Base-by-base conservation (phyloP, 2,888 invertebrate genomes). In the Diogma glabrata region DNA sequence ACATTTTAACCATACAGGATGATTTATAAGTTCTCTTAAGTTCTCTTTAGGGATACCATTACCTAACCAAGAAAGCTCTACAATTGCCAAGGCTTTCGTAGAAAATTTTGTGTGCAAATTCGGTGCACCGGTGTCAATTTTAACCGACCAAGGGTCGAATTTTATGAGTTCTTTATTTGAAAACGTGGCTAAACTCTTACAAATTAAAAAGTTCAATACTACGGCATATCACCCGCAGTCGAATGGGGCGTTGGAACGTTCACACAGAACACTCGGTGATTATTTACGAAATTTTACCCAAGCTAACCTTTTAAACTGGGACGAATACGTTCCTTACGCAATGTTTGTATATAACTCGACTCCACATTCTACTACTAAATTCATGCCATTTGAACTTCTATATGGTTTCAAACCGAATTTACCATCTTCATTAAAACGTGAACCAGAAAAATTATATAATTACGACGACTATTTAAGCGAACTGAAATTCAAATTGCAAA, bases 11-110 rank as follows among this genome's bases (percentile, higher is more conserved):
- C 0, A 16, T 63, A 3, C 62, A 64, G 56, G 62, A 65, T 46
- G 62, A 64, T 52, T 49, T 63, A 10, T 60, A n/a, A n/a, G n/a
- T n/a, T n/a, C n/a, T n/a, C n/a, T 63, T 0, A 65, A 66, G 59
- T 66, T 57, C 53, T 59, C 60, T 9, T 53, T 58, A 52, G 63
- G 63, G 9, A 56, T 54, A 33, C 51, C 63, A 0, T 54, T 67
- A 7, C 59, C 57, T 4, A 62, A 65, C 57, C 60, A 51, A 22
- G 51, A 64, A 56, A 58, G 66, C 1, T 20, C 30, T 20, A 65
- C 63, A 0, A 57, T 65, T 7, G 63, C 64, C 1, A 57, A 56
- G 50, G 55, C 48, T 9, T 33, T 48, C n/a, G 9, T 20, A n/a
- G 14, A 48, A 33, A 22, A 48, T n/a, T 16, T 48, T 10, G 14